Percentiles rank a stretch among this genome's conserved stretches.
phyloP scores from a whole-genome alignment of 2,113 vertebrate genomes.

The Vulpes vulpes region DNA sequence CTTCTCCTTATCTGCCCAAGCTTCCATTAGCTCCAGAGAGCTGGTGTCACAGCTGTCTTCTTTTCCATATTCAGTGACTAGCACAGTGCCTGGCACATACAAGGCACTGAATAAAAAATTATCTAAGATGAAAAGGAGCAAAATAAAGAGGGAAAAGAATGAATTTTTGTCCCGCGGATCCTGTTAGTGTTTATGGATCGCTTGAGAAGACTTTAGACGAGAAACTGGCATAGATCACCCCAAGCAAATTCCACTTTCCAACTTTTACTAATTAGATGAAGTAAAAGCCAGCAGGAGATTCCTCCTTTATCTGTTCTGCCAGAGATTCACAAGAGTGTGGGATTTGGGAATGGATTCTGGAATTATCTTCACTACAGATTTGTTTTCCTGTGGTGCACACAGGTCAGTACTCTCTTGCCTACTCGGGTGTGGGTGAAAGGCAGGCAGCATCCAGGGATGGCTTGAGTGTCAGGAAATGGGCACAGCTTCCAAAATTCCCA shows the following conservation, averaged over 20 bases:
- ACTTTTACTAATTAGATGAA: constrained; percentile 23
- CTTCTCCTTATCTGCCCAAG: background rate
- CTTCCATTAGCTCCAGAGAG: background rate
- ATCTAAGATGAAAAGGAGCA: background rate
- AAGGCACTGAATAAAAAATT: constrained; percentile 6
- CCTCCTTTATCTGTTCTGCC: background rate
- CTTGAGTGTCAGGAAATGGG: background rate
- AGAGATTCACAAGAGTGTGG: background rate
- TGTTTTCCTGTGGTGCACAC: background rate
- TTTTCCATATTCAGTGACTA: constrained; percentile 19
- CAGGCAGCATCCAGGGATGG: background rate
- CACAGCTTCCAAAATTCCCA: constrained; percentile 8
- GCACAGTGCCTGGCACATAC: background rate
- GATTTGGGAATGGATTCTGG: background rate
- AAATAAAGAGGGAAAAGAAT: background rate
- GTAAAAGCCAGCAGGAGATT: background rate
- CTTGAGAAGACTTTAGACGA: constrained; percentile 30
- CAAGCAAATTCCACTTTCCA: constrained; percentile 21
- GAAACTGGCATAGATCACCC: background rate
- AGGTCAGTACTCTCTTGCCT: background rate
- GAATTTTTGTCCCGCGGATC: background rate
- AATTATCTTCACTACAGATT: background rate
- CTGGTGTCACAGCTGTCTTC: background rate
- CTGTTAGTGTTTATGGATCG: constrained; percentile 16
- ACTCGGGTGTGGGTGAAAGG: background rate